These are phyloP conservation scores for Eclectus roratus DNA, from an alignment of 2,113 vertebrate genomes.

Conservation along the genomic window DNA sequence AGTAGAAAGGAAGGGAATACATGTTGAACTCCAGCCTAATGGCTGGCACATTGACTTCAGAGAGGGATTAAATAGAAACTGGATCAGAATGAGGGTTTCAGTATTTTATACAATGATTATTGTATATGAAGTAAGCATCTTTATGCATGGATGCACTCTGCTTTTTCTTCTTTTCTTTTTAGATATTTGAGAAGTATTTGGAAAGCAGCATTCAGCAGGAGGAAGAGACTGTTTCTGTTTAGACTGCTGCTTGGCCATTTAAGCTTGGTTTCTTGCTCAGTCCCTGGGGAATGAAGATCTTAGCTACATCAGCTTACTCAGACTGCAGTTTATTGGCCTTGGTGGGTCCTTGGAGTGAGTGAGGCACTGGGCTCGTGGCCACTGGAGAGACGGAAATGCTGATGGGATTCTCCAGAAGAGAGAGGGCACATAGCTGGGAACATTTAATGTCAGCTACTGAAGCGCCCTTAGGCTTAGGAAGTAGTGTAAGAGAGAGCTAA, in stretches of 20 bases:
- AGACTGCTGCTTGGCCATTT: not conserved
- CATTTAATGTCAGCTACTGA: not conserved
- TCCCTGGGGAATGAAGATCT: not conserved
- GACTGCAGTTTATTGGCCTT: not conserved
- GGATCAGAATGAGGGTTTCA: not conserved
- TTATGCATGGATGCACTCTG: not conserved
- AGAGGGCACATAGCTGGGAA: fast-evolving
- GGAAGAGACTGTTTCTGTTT: not conserved
- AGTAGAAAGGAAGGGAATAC: not conserved
- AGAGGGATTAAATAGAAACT: not conserved
- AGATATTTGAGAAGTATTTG: not conserved
- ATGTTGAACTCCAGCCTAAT: not conserved
- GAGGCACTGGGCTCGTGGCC: fast-evolving
- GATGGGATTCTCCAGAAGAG: not conserved
- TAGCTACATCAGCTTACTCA: not conserved
- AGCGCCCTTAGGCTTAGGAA: not conserved
- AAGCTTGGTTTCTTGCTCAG: not conserved
- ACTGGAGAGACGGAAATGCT: not conserved
- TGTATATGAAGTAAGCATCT: not conserved
- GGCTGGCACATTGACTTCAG: not conserved
- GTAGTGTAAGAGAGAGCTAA: not conserved
- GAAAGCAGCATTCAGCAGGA: not conserved
- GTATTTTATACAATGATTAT: not conserved
- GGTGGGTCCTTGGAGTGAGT: not conserved
- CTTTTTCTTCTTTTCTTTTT: not conserved